Conservation (phyloP, 2,888 invertebrate genomes). For the Perithous albicinctus region DNA sequence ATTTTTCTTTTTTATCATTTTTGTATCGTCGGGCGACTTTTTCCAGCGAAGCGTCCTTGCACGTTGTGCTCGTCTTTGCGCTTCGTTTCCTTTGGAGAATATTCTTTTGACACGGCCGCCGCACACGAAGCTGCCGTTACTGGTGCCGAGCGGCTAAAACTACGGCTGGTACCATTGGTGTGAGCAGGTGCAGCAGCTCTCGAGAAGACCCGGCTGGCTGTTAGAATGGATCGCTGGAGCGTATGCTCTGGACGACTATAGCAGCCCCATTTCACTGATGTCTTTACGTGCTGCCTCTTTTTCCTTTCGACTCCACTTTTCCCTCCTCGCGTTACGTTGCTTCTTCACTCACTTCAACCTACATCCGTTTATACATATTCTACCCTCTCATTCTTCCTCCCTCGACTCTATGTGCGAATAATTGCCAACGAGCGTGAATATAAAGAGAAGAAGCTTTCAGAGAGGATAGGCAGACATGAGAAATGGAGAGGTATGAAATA, state of each 20-base stretch:
- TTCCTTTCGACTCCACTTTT: conserved; percentile 1
- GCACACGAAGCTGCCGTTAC: conserved; percentile 21
- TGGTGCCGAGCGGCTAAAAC: background rate
- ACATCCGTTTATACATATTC: conserved; percentile 38
- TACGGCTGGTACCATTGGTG: background rate
- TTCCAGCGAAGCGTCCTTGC: conserved; percentile 1
- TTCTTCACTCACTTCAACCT: background rate
- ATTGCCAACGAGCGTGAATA: conserved; percentile 41
- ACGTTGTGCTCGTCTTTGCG: conserved; percentile 17
- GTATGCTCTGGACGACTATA: conserved; percentile 42
- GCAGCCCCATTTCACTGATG: conserved; percentile 48
- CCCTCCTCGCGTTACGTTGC: conserved; percentile 20
- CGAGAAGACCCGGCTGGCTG: conserved; percentile 37
- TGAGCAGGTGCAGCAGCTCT: conserved; percentile 22
- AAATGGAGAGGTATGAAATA: background rate
- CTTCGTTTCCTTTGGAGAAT: conserved; percentile 46
- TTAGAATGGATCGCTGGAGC: conserved; percentile 53
- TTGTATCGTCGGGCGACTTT: background rate
- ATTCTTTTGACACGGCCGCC: conserved; percentile 45
- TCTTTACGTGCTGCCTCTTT: conserved; percentile 45
- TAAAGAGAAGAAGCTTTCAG: conserved; percentile 15
- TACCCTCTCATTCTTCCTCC: conserved; percentile 27
- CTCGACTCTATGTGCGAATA: conserved; percentile 43
- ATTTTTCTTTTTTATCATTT: conserved; percentile 16
- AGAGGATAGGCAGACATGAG: background rate